Conservation (phyloP, 2,888 invertebrate species). For the Toxonevra muliebris region DNA sequence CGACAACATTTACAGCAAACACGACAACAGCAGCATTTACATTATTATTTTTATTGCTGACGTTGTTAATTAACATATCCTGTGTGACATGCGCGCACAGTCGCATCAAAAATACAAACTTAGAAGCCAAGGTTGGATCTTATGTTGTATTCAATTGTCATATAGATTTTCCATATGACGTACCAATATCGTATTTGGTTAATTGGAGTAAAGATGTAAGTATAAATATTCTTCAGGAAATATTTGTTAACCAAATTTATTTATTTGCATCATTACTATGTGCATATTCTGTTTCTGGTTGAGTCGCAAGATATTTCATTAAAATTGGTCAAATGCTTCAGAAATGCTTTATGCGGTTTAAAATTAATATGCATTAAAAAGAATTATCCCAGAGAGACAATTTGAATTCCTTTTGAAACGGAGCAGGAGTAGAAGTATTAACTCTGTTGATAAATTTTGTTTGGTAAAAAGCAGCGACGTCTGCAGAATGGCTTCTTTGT, state of each 20-base stretch:
- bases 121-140: constrained; percentile 65
- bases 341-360: no score
- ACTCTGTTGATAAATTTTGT: no score
- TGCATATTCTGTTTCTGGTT: no score
- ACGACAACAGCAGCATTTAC: constrained; percentile 18
- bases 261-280: no score
- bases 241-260: not conserved
- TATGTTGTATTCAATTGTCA: constrained; percentile 65
- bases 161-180: constrained; percentile 87
- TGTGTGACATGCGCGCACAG: constrained; percentile 57
- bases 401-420: no score
- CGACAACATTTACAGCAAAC: constrained; percentile 9
- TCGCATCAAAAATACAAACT: constrained; percentile 53
- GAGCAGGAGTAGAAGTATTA: no score
- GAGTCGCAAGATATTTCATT: no score
- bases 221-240: constrained; percentile 37
- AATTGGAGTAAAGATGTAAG: constrained; percentile 92
- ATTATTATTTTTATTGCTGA: constrained; percentile 45
- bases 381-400: no score
- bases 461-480: no score
- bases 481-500: no score
- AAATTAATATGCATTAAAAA: no score
- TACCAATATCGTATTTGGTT: constrained; percentile 85
- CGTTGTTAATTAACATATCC: constrained; percentile 61
- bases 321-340: no score